phyloP scores from a whole-genome alignment of 2,888 invertebrate species.

The Drosophila helvetica region DNA sequence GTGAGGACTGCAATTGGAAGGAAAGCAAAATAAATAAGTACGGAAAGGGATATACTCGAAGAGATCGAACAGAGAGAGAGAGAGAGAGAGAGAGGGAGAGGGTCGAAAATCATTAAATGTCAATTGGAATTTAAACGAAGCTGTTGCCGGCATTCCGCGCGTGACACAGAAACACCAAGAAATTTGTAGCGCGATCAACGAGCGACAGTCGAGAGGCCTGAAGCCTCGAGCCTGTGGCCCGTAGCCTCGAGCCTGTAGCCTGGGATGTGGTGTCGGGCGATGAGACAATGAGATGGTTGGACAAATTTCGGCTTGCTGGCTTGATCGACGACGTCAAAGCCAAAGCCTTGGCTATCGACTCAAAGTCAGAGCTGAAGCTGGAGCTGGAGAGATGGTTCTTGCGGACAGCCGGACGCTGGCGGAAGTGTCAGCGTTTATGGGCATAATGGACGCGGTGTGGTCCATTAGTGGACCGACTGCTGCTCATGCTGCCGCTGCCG shows the following conservation, averaged over 20 bases:
- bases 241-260: too few relatives aligned
- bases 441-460: constrained; percentile 81
- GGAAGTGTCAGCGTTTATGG: constrained; percentile 80
- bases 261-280: background rate
- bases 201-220: constrained; percentile 5
- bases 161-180: constrained; percentile 74
- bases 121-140: constrained; percentile 83
- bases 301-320: constrained; percentile 74
- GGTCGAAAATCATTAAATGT: constrained; percentile 72
- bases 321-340: constrained; percentile 67
- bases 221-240: background rate
- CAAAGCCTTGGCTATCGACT: constrained; percentile 3
- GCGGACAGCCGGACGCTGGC: constrained; percentile 53
- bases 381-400: constrained; percentile 30
- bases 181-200: constrained; percentile 70
- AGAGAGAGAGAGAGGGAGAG: constrained; percentile 14
- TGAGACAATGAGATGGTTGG: constrained; percentile 56
- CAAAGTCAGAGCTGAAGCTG: constrained; percentile 14
- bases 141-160: constrained; percentile 81
- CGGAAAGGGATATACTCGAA: background rate
- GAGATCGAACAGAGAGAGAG: constrained; percentile 4
- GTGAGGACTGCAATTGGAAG: constrained; percentile 56
- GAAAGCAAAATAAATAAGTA: constrained; percentile 1
- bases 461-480: constrained; percentile 61
- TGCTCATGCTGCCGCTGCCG: background rate